Evolutionary conservation across 2,888 invertebrate genomes (phyloP).

Genomic region (Cataglyphis cursor): DNA sequence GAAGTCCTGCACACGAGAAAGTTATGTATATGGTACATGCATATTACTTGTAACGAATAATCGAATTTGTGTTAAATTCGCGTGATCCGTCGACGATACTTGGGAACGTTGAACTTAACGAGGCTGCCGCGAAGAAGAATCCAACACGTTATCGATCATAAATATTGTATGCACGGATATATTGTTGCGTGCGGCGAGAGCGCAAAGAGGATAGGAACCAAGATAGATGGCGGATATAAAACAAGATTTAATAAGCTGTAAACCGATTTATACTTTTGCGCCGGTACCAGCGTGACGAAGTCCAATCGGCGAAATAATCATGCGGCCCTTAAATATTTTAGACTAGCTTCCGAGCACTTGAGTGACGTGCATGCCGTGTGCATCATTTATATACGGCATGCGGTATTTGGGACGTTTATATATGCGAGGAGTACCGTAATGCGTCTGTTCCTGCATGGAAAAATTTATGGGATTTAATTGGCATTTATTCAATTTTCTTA

Average conservation of each 20-base stretch:
- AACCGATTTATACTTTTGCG: constrained; percentile 44
- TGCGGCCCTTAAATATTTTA: constrained; percentile 55
- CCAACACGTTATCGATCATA: constrained; percentile 35
- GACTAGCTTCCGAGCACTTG: constrained; percentile 23
- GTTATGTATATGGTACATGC: not conserved
- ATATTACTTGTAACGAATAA: constrained; percentile 13
- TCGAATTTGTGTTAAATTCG: constrained; percentile 14
- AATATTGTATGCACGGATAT: constrained; percentile 12
- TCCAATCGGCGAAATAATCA: constrained; percentile 37
- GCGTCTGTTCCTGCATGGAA: not conserved
- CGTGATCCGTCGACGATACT: not conserved
- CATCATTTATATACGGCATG: constrained; percentile 48
- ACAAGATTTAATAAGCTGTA: constrained; percentile 33
- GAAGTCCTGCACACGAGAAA: not conserved
- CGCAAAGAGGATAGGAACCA: not conserved
- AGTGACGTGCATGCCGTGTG: constrained; percentile 44
- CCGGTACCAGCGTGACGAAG: constrained; percentile 11
- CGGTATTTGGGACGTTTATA: constrained; percentile 43
- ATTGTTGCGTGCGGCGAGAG: not conserved
- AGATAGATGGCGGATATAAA: constrained; percentile 6
- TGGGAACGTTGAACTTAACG: constrained; percentile 26
- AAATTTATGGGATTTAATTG: not conserved
- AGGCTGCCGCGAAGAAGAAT: not conserved
- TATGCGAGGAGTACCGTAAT: constrained; percentile 32
- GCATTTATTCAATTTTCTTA: not conserved